A percentile compares a stretch with the other conserved stretches of the same genome.
Evolutionary conservation across 2,888 invertebrate species (phyloP).

Genomic region (Lasioglossum figueresi): DNA sequence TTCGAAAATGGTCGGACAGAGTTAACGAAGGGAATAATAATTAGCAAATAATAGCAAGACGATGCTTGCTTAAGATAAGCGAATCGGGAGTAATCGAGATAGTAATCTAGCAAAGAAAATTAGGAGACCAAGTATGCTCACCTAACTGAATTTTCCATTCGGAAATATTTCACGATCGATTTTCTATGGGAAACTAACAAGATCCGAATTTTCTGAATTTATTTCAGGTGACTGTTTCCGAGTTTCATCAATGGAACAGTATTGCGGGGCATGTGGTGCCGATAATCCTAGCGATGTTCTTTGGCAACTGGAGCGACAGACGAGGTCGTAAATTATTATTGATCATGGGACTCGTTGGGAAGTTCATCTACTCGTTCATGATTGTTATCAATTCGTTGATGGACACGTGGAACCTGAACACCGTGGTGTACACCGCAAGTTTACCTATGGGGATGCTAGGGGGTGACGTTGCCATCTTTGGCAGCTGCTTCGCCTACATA

Average conservation of each 20-base stretch:
- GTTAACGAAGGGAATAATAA: neutral
- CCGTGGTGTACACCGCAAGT: slow-evolving; percentile 90
- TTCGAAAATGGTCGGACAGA: too few relatives aligned
- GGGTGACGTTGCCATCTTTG: slow-evolving; percentile 92
- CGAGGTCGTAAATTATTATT: slow-evolving; percentile 91
- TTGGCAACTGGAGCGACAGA: slow-evolving; percentile 93
- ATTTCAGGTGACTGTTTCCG: slow-evolving; percentile 88
- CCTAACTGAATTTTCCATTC: neutral
- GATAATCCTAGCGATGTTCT: slow-evolving; percentile 90
- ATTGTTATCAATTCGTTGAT: slow-evolving; percentile 88
- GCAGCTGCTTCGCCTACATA: slow-evolving; percentile 91
- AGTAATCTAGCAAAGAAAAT: neutral
- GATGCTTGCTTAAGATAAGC: neutral
- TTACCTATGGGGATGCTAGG: slow-evolving; percentile 91
- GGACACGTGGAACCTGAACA: slow-evolving; percentile 89
- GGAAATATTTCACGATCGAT: neutral
- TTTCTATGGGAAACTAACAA: neutral
- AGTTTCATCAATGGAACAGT: slow-evolving; percentile 92
- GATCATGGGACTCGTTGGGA: slow-evolving; percentile 89
- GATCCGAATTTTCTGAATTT: neutral
- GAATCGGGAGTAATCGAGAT: neutral
- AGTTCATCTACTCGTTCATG: slow-evolving; percentile 91
- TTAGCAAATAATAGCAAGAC: neutral
- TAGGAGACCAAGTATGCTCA: neutral
- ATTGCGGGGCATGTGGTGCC: slow-evolving; percentile 90